Conservation (phyloP, 2,888 invertebrate species). For the Lepidocyrtinus sp. region DNA sequence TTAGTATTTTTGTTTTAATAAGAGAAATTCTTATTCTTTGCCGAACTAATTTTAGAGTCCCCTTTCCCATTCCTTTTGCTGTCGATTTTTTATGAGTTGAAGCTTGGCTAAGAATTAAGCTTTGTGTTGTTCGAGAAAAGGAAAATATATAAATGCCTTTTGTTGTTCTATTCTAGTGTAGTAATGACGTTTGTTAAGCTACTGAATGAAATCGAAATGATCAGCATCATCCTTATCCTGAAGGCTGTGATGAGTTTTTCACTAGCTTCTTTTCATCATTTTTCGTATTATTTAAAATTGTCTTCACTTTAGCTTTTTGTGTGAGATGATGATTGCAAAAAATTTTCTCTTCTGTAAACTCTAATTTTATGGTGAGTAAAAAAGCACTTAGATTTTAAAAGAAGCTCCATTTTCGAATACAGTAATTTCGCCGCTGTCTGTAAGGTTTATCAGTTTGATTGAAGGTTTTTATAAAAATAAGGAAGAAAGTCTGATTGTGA, state of each 20-base stretch:
- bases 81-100: slow-evolving; percentile 33
- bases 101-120: neutral
- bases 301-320: slow-evolving; percentile 22
- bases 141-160: neutral
- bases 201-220: slow-evolving; percentile 40
- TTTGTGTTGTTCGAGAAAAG: slow-evolving; percentile 16
- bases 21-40: slow-evolving; percentile 41
- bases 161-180: neutral
- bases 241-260: slow-evolving; percentile 16
- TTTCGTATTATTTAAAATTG: slow-evolving; percentile 1
- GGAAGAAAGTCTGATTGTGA: slow-evolving; percentile 26
- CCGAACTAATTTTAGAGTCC: slow-evolving; percentile 45
- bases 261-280: neutral
- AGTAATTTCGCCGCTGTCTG: slow-evolving; percentile 21
- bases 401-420: slow-evolving; percentile 15
- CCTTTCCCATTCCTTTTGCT: slow-evolving; percentile 14
- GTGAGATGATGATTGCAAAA: neutral
- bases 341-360: slow-evolving; percentile 17
- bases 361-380: slow-evolving; percentile 4
- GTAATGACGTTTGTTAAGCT: slow-evolving; percentile 20
- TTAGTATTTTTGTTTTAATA: slow-evolving; percentile 36
- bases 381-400: neutral
- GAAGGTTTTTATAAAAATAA: slow-evolving; percentile 19
- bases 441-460: slow-evolving; percentile 17
- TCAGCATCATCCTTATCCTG: slow-evolving; percentile 8